Evolutionary conservation across 2,888 invertebrate genomes (phyloP).

Genomic region (Coelogynopora nodosa): DNA sequence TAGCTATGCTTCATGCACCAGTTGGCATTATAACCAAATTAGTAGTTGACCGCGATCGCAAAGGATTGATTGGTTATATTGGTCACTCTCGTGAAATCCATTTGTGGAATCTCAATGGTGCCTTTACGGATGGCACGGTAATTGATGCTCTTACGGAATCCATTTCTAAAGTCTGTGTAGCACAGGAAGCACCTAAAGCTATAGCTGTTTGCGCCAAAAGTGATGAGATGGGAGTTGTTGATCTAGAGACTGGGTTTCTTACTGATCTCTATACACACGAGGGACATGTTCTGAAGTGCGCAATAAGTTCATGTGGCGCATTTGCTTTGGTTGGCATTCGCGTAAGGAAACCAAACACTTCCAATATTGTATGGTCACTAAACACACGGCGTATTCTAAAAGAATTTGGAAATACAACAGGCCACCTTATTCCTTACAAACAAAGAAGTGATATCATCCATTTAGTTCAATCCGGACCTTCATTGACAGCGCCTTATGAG

Average conservation of each 20-base stretch:
- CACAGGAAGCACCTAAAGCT: constrained; percentile 48
- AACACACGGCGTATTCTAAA: constrained; percentile 53
- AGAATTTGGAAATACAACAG: constrained; percentile 54
- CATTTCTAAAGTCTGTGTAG: constrained; percentile 49
- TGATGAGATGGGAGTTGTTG: constrained; percentile 59
- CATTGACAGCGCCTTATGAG: constrained; percentile 48
- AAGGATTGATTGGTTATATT: constrained; percentile 54
- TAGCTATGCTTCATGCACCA: constrained; percentile 56
- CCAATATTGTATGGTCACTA: constrained; percentile 58
- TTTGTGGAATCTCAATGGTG: constrained; percentile 56
- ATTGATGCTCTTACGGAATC: constrained; percentile 56
- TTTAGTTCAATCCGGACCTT: constrained; percentile 50
- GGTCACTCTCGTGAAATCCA: constrained; percentile 52
- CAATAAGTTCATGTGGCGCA: constrained; percentile 54
- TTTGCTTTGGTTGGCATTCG: constrained; percentile 54
- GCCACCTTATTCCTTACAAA: constrained; percentile 48
- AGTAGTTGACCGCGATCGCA: constrained; percentile 51
- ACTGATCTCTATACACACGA: constrained; percentile 59
- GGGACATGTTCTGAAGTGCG: constrained; percentile 52
- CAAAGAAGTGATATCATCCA: constrained; percentile 53
- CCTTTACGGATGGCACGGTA: constrained; percentile 53
- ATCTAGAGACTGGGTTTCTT: constrained; percentile 56
- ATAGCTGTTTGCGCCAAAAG: constrained; percentile 54
- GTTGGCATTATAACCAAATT: constrained; percentile 56
- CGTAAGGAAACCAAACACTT: constrained; percentile 51